Evolutionary conservation across 2,888 invertebrate genomes (phyloP).

Genomic region (Leucozona laternaria): DNA sequence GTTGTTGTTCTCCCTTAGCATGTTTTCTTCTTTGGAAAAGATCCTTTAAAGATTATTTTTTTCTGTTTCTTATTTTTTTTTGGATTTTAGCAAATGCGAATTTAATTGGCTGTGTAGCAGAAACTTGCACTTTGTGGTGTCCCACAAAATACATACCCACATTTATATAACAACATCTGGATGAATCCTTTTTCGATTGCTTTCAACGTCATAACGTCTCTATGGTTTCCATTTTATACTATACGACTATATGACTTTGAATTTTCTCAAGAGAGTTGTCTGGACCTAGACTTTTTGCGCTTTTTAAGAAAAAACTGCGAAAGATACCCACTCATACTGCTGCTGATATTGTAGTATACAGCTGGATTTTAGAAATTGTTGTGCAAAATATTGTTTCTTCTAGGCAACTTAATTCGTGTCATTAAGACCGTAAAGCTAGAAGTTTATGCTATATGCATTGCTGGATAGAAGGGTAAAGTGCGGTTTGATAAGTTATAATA

Average conservation of each 20-base stretch:
- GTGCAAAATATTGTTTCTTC: constrained; percentile 10
- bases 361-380: constrained; percentile 2
- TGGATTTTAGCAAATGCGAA: constrained; percentile 38
- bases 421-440: constrained; percentile 30
- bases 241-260: constrained; percentile 17
- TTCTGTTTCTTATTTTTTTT: not conserved
- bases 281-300: constrained; percentile 17
- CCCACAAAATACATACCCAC: constrained; percentile 27
- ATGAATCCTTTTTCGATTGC: constrained; percentile 47
- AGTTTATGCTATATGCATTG: constrained; percentile 36
- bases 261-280: constrained; percentile 16
- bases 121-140: constrained; percentile 39
- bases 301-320: constrained; percentile 6
- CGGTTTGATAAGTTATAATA: constrained; percentile 1
- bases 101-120: constrained; percentile 66
- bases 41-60: constrained; percentile 8
- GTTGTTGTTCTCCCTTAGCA: not conserved
- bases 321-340: not conserved
- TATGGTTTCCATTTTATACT: not conserved
- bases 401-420: constrained; percentile 49
- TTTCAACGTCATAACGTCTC: constrained; percentile 29
- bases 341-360: not conserved
- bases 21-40: not conserved
- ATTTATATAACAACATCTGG: constrained; percentile 54
- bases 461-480: not conserved